Base-by-base conservation (phyloP, 2,888 invertebrate species). In the Dermolepida albohirtum region DNA sequence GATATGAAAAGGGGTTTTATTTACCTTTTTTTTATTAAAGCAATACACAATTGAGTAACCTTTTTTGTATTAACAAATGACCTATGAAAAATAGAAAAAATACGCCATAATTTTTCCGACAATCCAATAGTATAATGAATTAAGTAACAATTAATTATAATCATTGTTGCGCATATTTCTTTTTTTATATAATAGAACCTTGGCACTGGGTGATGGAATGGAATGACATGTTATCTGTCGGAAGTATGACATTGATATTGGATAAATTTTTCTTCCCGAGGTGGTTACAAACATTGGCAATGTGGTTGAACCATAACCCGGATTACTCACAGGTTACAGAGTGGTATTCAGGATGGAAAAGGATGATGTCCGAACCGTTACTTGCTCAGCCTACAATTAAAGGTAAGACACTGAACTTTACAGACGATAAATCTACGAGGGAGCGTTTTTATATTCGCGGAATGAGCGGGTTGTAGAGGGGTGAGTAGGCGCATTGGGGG, bases 181-280 rank as follows among this genome's bases (percentile, higher is more conserved):
- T 8, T 27, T 8, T 7, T 22, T 22, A 8, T 43, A 39, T 70
- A 59, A 63, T 84, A 91, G 96, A 96, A 79, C 90, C 92, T 0
- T 97, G 97, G 97, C 88, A 93, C 74, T 97, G 96, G 93, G 94
- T 97, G 29, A 93, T 96, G 87, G 92, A 94, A 70, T 99, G 99
- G 99, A 85, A 89, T 72, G 95, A 95, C 73, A 84, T 98, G 78
- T 84, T 97, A 50, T 93, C 96, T 0, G 83, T 89, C 0, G 87
- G 90, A 0, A 88, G 90, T 12, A 89, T 98, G 86, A 93, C 92
- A 0, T 88, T 90, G 29, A 81, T 98, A 5, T 87, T 99, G 6
- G 92, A 94, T 75, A 93, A 95, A 74, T 90, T 90, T 77, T 95
- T 99, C 85, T 95, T 99, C 79, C 97, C 98, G 0, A 92, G 95